Base-by-base conservation (phyloP, 2,113 vertebrate genomes). In the Leucoraja erinaceus region DNA sequence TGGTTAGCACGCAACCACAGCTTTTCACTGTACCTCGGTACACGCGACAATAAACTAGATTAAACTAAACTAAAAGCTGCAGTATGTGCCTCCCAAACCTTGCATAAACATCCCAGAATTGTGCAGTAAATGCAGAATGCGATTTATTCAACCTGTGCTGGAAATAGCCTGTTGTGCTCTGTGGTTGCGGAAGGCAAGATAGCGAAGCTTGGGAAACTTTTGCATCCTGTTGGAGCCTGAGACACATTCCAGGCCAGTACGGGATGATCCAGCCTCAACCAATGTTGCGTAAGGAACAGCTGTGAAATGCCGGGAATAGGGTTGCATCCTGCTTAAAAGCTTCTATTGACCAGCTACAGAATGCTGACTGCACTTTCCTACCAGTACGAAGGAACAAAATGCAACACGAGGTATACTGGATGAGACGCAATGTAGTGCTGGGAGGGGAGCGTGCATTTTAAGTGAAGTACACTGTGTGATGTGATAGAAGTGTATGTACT, bases 61-160 rank as follows among this genome's bases (percentile, higher is more conserved):
- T 47, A 47, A 47, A 47, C 38, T 0, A 47, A 47, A 47, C 38
- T 47, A 47, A 47, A 47, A 47, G 81, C 11, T n/a, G 25, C 22
- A 84, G 81, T 63, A 63, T 31, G 28, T 63, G 7, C 8, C 12
- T 5, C 83, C n/a, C 59, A 0, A 59, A 83, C n/a, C 83, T 63
- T 5, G 16, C 14, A 28, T 88, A 88, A 88, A 14, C 59, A 16
- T 88, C 59, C 83, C 18, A n/a, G 59, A 63, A 63, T 63, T 63
- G 83, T 88, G 83, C 16, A 63, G 63, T 88, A 63, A 88, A 88
- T 63, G 59, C n/a, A 28, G 81, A 84, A 84, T 84, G 54, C 56
- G 47, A 61, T 54, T 25, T 28, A 28, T 61, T 84, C 56, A 14
- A 54, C 81, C 4, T 12, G 54, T 22, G 0, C 28, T 12, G 12